phyloP scores from a whole-genome alignment of 2,888 invertebrate species.

The Cerastis rubricosa region DNA sequence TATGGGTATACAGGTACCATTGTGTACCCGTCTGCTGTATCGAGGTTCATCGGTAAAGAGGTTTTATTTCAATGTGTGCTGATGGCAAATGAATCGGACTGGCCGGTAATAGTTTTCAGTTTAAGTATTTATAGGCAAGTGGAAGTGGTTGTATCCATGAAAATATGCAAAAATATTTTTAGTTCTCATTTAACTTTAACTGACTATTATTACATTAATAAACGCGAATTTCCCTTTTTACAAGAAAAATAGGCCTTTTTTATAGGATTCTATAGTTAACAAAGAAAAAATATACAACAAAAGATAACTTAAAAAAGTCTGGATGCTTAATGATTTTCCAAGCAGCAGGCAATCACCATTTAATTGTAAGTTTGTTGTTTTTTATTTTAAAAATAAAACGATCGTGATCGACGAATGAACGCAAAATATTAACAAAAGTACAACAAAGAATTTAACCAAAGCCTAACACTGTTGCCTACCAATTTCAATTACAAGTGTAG shows the following conservation, averaged over 20 bases:
- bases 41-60: slow-evolving; percentile 22
- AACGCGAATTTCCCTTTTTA: not conserved
- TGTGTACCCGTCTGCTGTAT: slow-evolving; percentile 42
- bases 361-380: not conserved
- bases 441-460: not conserved
- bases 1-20: slow-evolving; percentile 46
- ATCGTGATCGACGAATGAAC: too few species aligned
- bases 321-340: not conserved
- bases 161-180: not conserved
- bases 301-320: not conserved
- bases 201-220: not conserved
- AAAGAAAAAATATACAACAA: too few species aligned
- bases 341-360: not conserved
- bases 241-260: too few species aligned
- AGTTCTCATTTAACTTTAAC: not conserved
- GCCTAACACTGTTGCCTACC: not conserved
- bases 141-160: not conserved
- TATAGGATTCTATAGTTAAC: too few species aligned
- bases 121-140: not conserved
- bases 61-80: slow-evolving; percentile 40
- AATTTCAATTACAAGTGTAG: slow-evolving; percentile 16
- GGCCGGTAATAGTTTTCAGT: slow-evolving; percentile 22
- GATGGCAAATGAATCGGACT: slow-evolving; percentile 24
- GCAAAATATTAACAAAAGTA: not conserved
- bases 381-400: not conserved